Base-by-base conservation (phyloP, 2,797 vertebrate species). In the Karalla daura region DNA sequence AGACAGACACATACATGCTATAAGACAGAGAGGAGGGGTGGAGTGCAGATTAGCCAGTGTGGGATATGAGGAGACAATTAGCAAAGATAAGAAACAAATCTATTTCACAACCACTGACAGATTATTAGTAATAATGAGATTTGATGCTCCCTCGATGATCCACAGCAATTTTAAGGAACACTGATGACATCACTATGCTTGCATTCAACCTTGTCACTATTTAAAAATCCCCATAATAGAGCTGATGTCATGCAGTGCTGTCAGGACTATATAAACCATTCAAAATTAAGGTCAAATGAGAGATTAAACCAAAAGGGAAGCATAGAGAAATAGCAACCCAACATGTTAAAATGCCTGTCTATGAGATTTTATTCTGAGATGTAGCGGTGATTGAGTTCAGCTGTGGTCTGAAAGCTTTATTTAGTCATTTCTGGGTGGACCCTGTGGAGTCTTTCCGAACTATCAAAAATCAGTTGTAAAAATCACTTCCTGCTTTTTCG, bases 1-100 rank as follows among this genome's bases (percentile, higher is more conserved):
- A 78, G 70, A 78, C 71, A 80, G 49, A 88, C 88, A 90, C 83
- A 1, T 85, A 86, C 71, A 82, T 87, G 89, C 63, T 77, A 90
- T 64, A 80, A 74, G 68, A 41, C 33, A 28, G 56, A 68, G 39
- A 50, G 59, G 45, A 63, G 52, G 37, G 70, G 47, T n/a, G 60
- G 62, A 43, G 60, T 63, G 45, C 43, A 13, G 49, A 49, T 41
- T 28, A 60, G 59, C 25, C 7, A 32, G 69, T 44, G 18, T 23
- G 55, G 50, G 46, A n/a, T 40, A 64, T 18, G 35, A 64, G 52
- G 59, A 65, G 30, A 78, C 77, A 84, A 86, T 86, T 82, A 86
- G 69, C 70, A 84, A 70, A 71, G 73, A 82, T 68, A 81, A 81
- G 78, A 70, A 76, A 76, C 27, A 70, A 54, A 59, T 37, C 45